phyloP scores from a whole-genome alignment of 1,140 invertebrate species.

The Philopotamus ludificatus region DNA sequence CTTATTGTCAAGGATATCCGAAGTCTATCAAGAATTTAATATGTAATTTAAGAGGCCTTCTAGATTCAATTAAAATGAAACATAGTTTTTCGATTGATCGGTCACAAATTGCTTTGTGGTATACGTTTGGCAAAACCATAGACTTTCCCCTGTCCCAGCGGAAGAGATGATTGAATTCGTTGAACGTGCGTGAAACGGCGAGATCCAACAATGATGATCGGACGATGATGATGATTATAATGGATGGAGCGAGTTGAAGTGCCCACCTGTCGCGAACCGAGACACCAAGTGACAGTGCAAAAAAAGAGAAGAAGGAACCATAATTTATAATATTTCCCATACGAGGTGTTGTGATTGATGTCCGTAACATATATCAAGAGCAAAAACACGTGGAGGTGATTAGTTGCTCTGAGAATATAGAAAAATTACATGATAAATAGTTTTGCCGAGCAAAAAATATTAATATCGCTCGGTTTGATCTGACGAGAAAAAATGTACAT shows the following conservation, averaged over 20 bases:
- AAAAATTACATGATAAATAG: background rate
- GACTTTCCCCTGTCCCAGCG: background rate
- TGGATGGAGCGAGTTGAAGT: background rate
- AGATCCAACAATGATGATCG: conserved; percentile 4
- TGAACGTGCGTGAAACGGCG: conserved; percentile 13
- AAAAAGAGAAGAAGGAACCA: background rate
- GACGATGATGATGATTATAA: conserved; percentile 16
- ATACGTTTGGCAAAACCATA: too few relatives aligned
- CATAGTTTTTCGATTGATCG: too few relatives aligned
- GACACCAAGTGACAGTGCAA: background rate
- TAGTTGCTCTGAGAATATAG: too few relatives aligned
- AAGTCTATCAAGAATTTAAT: too few relatives aligned
- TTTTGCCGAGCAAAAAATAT: too few relatives aligned
- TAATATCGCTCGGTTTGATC: too few relatives aligned
- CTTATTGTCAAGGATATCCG: too few relatives aligned
- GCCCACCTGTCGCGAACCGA: conserved; percentile 10
- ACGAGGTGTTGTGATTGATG: background rate
- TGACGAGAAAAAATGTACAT: too few relatives aligned
- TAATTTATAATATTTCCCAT: background rate
- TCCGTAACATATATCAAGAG: background rate
- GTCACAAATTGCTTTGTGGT: too few relatives aligned
- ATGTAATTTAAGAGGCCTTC: too few relatives aligned
- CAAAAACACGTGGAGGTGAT: background rate
- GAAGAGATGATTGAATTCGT: conserved; percentile 6
- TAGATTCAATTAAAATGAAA: too few relatives aligned